Conservation (phyloP, 2,113 vertebrate species). For the Serinus canaria region DNA sequence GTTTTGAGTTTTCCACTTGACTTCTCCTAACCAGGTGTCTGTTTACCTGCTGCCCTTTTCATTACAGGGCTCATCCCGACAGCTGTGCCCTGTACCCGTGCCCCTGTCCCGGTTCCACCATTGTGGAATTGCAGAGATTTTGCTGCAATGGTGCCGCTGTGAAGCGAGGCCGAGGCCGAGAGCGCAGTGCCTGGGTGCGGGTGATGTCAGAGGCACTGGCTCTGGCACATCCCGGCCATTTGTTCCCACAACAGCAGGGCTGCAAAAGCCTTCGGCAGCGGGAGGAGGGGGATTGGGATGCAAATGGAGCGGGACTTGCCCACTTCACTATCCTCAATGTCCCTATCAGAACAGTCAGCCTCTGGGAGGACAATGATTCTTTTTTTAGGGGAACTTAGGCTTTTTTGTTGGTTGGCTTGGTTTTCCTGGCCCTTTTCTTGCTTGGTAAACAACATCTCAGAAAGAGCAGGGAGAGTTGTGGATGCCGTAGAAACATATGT, state of each 20-base stretch:
- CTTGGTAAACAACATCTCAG: conserved; percentile 1
- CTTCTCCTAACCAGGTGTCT: neutral
- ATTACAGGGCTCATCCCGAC: rapidly evolving
- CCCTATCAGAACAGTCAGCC: neutral
- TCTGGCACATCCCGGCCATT: neutral
- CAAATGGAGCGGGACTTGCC: conserved; percentile 1
- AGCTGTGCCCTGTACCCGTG: neutral
- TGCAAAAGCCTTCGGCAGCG: neutral
- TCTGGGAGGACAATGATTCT: neutral
- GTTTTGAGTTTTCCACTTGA: neutral
- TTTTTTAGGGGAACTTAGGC: neutral
- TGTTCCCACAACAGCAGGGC: neutral
- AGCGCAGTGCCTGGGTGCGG: neutral
- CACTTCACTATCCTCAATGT: neutral
- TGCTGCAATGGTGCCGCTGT: neutral
- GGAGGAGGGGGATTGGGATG: conserved; percentile 18
- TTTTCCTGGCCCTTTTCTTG: neutral
- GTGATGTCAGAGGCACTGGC: neutral
- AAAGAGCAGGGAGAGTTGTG: neutral
- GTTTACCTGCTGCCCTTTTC: neutral
- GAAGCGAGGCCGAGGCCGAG: neutral
- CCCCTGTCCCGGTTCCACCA: neutral
- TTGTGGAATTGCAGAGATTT: neutral
- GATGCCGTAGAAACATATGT: neutral
- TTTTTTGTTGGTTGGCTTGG: neutral